Evolutionary conservation across 2,113 vertebrate genomes (phyloP).

Genomic region (Notothenia coriiceps): DNA sequence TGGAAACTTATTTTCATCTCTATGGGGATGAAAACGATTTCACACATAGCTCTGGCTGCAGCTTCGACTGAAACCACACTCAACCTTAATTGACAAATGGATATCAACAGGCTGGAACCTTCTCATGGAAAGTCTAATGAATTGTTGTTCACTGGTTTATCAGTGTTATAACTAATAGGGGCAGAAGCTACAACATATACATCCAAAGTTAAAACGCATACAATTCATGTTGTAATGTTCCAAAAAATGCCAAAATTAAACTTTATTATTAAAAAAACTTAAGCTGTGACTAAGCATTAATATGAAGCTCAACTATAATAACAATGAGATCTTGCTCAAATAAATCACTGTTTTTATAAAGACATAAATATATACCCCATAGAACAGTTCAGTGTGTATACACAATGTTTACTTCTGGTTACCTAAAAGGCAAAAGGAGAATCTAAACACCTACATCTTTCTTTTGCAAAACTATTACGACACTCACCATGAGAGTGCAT

Average conservation of each 20-base stretch:
- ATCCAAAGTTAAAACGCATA: not conserved
- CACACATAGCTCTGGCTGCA: too few species aligned
- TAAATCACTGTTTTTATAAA: not conserved
- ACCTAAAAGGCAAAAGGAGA: constrained; percentile 1
- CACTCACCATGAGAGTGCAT: constrained; percentile 15
- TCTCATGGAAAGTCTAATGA: not conserved
- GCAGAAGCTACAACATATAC: not conserved
- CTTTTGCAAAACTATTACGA: constrained; percentile 2
- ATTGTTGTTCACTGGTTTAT: not conserved
- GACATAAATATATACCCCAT: not conserved
- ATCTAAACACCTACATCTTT: not conserved
- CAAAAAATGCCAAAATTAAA: not conserved
- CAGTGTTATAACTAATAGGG: not conserved
- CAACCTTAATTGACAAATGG: too few species aligned
- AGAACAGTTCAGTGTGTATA: not conserved
- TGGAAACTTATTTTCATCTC: not conserved
- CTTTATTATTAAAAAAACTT: not conserved
- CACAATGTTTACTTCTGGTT: not conserved
- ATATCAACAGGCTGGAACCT: not conserved
- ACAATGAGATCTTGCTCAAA: too few species aligned
- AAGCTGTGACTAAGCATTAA: not conserved
- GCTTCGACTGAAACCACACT: too few species aligned
- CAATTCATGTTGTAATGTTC: not conserved
- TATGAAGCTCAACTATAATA: not conserved
- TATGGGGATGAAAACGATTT: too few species aligned